Evolutionary conservation across 2,888 invertebrate species (phyloP).

Genomic region (Orthosia gracilis): DNA sequence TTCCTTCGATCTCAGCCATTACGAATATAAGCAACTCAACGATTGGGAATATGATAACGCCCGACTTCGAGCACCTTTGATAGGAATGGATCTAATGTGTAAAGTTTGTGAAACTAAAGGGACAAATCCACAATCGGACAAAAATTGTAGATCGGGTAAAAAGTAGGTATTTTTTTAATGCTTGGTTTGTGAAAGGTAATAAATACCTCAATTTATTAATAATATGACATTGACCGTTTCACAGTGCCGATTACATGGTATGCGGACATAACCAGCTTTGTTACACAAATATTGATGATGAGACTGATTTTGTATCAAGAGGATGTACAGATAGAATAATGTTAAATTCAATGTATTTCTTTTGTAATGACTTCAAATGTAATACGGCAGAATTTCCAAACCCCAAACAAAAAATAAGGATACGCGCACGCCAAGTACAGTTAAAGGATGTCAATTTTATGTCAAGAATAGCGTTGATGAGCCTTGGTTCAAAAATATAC

Average conservation of each 20-base stretch:
- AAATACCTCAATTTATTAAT: neutral
- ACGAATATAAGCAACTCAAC: conserved; percentile 74
- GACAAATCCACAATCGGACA: conserved; percentile 69
- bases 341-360: conserved; percentile 77
- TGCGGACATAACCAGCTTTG: conserved; percentile 79
- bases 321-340: conserved; percentile 78
- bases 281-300: conserved; percentile 77
- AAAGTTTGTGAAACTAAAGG: conserved; percentile 80
- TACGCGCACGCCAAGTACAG: conserved; percentile 11
- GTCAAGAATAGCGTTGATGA: fast-evolving
- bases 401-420: conserved; percentile 31
- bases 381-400: conserved; percentile 68
- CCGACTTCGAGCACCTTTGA: conserved; percentile 71
- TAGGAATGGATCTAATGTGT: conserved; percentile 75
- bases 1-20: conserved; percentile 73
- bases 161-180: conserved; percentile 66
- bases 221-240: conserved; percentile 59
- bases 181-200: neutral
- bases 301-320: conserved; percentile 74
- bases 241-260: conserved; percentile 76
- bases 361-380: conserved; percentile 75
- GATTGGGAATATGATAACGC: conserved; percentile 84
- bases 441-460: neutral
- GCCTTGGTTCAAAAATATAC: conserved; percentile 7
- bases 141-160: conserved; percentile 75